phyloP scores from a whole-genome alignment of 2,797 vertebrate genomes.

The Lemur catta region DNA sequence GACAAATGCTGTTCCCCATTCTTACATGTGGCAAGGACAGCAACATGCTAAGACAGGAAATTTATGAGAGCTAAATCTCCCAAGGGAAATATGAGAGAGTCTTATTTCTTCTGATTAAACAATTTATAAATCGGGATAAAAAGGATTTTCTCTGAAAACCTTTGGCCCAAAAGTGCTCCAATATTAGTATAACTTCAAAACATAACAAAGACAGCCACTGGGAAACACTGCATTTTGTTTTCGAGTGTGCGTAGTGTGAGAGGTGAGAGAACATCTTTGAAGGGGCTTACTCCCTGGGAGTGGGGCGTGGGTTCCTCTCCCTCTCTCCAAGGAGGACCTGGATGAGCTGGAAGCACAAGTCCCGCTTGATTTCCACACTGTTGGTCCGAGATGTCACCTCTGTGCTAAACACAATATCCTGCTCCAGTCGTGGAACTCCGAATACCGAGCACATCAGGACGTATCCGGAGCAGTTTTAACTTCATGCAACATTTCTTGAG shows the following conservation, averaged over 20 bases:
- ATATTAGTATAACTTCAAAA: neutral
- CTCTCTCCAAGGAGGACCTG: neutral
- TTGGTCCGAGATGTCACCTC: neutral
- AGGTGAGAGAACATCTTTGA: neutral
- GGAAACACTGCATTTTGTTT: neutral
- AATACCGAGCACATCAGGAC: neutral
- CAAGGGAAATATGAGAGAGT: neutral
- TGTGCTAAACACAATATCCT: neutral
- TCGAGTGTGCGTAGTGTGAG: neutral
- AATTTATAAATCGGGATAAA: neutral
- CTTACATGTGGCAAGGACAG: neutral
- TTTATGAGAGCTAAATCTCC: neutral
- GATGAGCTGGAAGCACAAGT: neutral
- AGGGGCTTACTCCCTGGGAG: neutral
- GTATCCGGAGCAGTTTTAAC: neutral
- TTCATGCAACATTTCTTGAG: neutral
- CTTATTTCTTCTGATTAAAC: constrained; percentile 33
- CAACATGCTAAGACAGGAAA: neutral
- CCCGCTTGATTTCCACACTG: neutral
- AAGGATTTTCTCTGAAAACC: constrained; percentile 40
- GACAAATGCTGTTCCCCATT: neutral
- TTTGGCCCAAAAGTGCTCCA: neutral
- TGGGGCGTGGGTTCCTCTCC: neutral
- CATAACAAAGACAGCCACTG: neutral
- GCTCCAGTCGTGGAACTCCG: neutral